Base-by-base conservation (phyloP, 2,888 invertebrate genomes). In the Fragum whitleyi region DNA sequence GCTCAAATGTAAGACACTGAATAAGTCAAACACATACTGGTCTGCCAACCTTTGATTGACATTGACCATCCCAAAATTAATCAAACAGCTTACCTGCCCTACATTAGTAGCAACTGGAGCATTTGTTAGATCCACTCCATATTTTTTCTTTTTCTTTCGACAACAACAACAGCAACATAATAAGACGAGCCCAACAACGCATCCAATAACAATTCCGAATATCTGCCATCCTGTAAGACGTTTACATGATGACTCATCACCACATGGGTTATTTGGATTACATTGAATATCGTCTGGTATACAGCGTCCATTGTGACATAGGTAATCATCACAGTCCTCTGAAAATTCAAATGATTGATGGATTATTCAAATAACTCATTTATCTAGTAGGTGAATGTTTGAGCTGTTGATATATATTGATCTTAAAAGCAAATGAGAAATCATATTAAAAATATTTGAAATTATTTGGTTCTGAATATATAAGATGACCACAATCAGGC, bases 261-360 rank as follows among this genome's bases (percentile, higher is more conserved):
- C 65, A 42, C 65, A 65, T 65, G 65, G 65, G 42, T 65, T 42
- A 21, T 42, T 42, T 42, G 28, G 21, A 26, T 65, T 65, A 42
- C 65, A 65, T 36, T 65, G 23, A 42, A 65, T 65, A 23, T 65
- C 65, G 3, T 65, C 65, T 65, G 65, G 65, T 32, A 65, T 65
- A 65, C 65, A 65, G 9, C 42, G 65, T 9, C 42, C 42, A 42
- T 65, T 65, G 39, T 39, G 36, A 26, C 65, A 65, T 7, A 42
- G 26, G 26, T 65, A 65, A 2, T 32, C 3, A 28, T 65, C 65
- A 23, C 65, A 65, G 1, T 42, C 42, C 0, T 14, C 42, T 39
- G 42, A 42, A 65, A 65, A 36, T n/a, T n/a, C n/a, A 36, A 36
- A 6, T 36, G 3, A 36, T 36, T 36, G 19, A 51, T 36, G 9